These are phyloP conservation scores for Cynoglossus semilaevis DNA, from an alignment of 2,113 vertebrate species.

Conservation along the genomic window DNA sequence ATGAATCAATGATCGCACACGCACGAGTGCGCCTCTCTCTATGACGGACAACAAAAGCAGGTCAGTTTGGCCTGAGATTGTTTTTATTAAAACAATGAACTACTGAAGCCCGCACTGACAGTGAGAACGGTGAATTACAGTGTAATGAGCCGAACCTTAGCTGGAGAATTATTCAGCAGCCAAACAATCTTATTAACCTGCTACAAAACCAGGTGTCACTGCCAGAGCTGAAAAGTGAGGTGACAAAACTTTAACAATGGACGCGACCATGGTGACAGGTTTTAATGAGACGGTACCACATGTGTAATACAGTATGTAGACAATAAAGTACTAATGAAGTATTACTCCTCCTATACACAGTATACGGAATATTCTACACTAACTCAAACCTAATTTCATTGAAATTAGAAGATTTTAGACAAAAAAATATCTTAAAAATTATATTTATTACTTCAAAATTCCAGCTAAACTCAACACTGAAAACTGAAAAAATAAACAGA, in stretches of 20 bases:
- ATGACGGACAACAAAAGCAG: slow-evolving; percentile 18
- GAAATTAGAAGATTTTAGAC: too few relatives aligned
- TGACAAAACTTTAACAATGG: slow-evolving; percentile 18
- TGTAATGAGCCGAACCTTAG: slow-evolving; percentile 54
- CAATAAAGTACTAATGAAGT: too few relatives aligned
- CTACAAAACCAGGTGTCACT: slow-evolving; percentile 27
- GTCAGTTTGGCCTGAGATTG: slow-evolving; percentile 3
- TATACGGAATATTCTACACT: too few relatives aligned
- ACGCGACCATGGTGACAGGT: neutral
- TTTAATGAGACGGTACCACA: neutral
- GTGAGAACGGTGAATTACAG: slow-evolving; percentile 34
- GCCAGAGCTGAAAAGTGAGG: slow-evolving; percentile 29
- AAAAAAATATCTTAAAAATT: too few relatives aligned
- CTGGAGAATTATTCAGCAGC: slow-evolving; percentile 43
- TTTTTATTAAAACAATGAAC: slow-evolving; percentile 43
- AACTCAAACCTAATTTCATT: too few relatives aligned
- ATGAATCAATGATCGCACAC: slow-evolving; percentile 6
- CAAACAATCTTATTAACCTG: slow-evolving; percentile 41
- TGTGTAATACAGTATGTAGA: too few relatives aligned
- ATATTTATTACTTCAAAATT: too few relatives aligned
- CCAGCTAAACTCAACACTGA: slow-evolving; percentile 23
- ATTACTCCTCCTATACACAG: too few relatives aligned
- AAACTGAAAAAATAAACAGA: slow-evolving; percentile 10
- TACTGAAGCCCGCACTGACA: slow-evolving; percentile 13
- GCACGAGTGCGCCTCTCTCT: neutral